Evolutionary conservation across 2,113 vertebrate species (phyloP).

Genomic region (Neopipo cinnamomea): DNA sequence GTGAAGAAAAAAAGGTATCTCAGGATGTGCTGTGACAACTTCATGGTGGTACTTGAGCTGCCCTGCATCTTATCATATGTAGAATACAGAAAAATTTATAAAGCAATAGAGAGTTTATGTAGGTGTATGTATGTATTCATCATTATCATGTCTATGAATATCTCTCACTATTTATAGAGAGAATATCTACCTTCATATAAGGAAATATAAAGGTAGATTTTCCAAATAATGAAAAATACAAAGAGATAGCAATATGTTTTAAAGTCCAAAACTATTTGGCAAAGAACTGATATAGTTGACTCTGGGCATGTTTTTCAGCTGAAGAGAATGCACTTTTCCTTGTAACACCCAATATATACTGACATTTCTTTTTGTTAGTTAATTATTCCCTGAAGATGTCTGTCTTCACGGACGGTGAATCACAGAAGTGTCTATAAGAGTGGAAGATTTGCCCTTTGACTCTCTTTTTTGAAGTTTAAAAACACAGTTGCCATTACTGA

Average conservation of each 20-base stretch:
- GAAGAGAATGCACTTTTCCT: neutral
- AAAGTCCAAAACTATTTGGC: neutral
- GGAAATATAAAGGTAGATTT: neutral
- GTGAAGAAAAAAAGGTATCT: neutral
- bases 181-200: neutral
- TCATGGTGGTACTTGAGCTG: neutral
- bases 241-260: neutral
- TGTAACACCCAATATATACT: neutral
- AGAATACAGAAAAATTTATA: neutral
- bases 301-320: neutral
- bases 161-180: neutral
- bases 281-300: neutral
- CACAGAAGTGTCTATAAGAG: neutral
- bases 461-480: neutral
- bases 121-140: neutral
- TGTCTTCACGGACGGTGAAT: neutral
- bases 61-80: neutral
- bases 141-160: neutral
- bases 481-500: neutral
- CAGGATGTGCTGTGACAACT: neutral
- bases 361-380: constrained; percentile 20
- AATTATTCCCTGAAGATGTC: neutral
- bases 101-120: neutral
- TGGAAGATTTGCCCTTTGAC: neutral
- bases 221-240: neutral